Base-by-base conservation (phyloP, 2,113 vertebrate genomes). In the Melospiza melodia region DNA sequence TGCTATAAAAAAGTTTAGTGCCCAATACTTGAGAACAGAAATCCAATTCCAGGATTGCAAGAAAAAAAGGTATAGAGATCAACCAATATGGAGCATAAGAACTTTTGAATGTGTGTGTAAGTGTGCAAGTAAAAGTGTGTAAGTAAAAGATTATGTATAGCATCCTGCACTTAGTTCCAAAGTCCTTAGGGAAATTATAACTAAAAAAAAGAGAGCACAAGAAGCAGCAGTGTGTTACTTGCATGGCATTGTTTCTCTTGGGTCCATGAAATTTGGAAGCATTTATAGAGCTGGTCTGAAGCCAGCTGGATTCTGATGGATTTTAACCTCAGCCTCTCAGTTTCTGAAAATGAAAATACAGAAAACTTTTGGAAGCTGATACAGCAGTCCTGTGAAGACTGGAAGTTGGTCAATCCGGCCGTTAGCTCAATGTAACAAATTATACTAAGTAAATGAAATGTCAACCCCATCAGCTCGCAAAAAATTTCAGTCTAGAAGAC, bases 201-300 rank as follows among this genome's bases (percentile, higher is more conserved):
- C 21, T 73, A 39, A 54, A 71, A 73, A 43, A 67, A 23, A 73
- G 25, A 66, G 58, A 76, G 63, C 41, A 74, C 84, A 93, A 58
- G 71, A 77, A 84, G 51, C 4, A 89, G 52, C 61, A 68, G 65
- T 95, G 89, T 78, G 74, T 93, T 94, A 51, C 69, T 87, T 87
- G 73, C 77, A 79, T 24, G 2, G 44, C 69, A 94, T 97, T 94
- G 93, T 97, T 96, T 94, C 95, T 95, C 61, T 95, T 97, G 96
- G 95, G 93, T 69, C 33, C 52, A 18, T 48, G 52, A 95, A 95
- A 82, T 71, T 88, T 94, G 93, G 91, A 94, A 87, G 39, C 43
- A 41, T 92, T 94, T 87, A 31, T 5, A 65, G 27, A 72, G 76
- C 7, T 8, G 0, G 27, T 51, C 46, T 43, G 71, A 84, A 91